Conservation (phyloP, 2,888 invertebrate genomes). For the Amiota communis region DNA sequence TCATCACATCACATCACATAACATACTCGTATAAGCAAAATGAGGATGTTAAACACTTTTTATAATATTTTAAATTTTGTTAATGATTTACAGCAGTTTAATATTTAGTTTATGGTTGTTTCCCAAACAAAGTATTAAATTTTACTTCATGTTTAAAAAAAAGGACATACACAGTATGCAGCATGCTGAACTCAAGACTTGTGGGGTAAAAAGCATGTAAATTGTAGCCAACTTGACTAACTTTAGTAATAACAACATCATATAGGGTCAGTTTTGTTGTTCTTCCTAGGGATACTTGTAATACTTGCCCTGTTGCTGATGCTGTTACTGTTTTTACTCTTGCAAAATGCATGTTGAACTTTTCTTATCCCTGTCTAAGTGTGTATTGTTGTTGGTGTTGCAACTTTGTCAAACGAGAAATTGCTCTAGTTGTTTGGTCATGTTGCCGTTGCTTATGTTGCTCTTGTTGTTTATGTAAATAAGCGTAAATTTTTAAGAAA, state of each 20-base stretch:
- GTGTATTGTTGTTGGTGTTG: background rate
- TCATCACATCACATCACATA: slow-evolving; percentile 4
- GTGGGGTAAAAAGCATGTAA: background rate
- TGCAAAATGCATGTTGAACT: background rate
- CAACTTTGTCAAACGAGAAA: slow-evolving; percentile 24
- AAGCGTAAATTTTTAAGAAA: slow-evolving; percentile 29
- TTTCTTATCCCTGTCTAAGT: background rate
- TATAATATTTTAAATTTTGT: background rate
- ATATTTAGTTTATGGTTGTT: too few species aligned
- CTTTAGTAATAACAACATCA: background rate
- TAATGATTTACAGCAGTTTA: too few species aligned
- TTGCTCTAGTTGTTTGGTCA: background rate
- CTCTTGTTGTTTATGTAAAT: slow-evolving; percentile 24
- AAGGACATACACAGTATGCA: background rate
- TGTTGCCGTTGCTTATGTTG: background rate
- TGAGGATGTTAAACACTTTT: background rate
- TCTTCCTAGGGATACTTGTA: background rate
- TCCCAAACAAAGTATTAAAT: too few species aligned
- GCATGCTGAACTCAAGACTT: background rate
- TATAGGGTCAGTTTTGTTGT: background rate
- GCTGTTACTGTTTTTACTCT: too few species aligned
- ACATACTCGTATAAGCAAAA: background rate
- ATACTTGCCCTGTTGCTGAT: background rate
- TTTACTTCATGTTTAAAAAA: background rate
- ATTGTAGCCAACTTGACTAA: background rate